Evolutionary conservation across 2,888 invertebrate species (phyloP), one percentile per base, ranked within the genome.

Genomic region (Lasioglossum villosulum): DNA sequence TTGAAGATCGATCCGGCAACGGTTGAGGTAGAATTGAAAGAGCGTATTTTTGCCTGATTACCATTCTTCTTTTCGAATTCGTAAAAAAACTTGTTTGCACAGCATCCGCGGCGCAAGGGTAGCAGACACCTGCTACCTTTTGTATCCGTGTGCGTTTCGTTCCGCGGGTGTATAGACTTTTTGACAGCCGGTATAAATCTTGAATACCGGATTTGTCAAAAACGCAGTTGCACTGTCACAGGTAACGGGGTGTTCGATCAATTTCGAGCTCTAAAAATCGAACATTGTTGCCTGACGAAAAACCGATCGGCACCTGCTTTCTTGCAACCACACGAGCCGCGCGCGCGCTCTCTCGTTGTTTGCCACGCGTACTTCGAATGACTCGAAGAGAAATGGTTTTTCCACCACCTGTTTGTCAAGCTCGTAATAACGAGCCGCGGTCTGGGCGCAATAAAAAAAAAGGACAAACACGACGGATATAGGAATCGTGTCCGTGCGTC

Each of bases 281-380:
- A n/a, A 52, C 71, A 86, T 89, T 86, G 73, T 76, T 76, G 71
- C 63, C 37, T 14, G 56, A 59, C 63, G 71, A 52, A 83, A 80
- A 89, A 86, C 80, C 78, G 90, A 89, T 90, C 86, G 90, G 80
- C 90, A 89, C 80, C 90, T 88, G 90, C 82, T 73, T 79, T 78
- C 77, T 86, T 88, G 81, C 75, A 80, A 86, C 80, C 77, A 70
- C 75, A 72, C 81, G 78, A 81, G 79, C 70, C 76, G n/a, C 39
- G 76, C 30, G 75, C 30, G 76, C n/a, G 76, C 79, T 76, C 78
- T 30, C 30, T 37, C 63, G 75, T 73, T 71, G 71, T 27, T n/a
- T 42, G 56, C 27, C 14, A 27, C 45, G 39, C 45, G 83, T 83
- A 89, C 75, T 80, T 78, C 80, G 78, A 82, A 66, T 89, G 89